Percentiles rank a stretch among this genome's conserved stretches.
phyloP scores from a whole-genome alignment of 2,797 vertebrate species.

The Sebastiscus albofasciatus region DNA sequence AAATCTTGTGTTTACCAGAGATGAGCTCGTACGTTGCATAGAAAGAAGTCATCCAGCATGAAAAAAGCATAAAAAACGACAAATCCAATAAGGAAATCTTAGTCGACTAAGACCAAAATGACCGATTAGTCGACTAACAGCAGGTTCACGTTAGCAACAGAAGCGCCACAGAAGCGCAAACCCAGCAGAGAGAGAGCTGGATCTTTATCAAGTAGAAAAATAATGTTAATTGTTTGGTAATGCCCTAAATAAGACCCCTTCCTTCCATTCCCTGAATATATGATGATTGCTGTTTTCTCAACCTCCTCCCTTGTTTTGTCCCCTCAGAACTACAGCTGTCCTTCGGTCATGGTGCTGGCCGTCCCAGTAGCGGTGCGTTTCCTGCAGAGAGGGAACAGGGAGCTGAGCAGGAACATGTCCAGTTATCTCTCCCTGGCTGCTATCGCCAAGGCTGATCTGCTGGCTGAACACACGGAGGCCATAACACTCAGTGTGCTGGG shows the following conservation, averaged over 20 bases:
- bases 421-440: conserved; percentile 94
- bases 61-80: too few species aligned
- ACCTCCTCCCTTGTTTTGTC: not conserved
- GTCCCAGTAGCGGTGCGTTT: conserved; percentile 94
- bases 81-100: too few species aligned
- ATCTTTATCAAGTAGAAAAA: not conserved
- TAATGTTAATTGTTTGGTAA: not conserved
- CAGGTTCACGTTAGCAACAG: too few species aligned
- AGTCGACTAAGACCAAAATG: too few species aligned
- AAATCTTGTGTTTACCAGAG: too few species aligned
- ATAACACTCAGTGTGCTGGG: conserved; percentile 89
- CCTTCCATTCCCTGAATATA: not conserved
- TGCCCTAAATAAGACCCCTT: not conserved
- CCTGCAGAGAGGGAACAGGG: conserved; percentile 90
- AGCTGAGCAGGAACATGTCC: conserved; percentile 95
- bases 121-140: too few species aligned
- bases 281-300: not conserved
- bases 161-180: not conserved
- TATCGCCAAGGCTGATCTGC: conserved; percentile 89
- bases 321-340: conserved; percentile 90
- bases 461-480: conserved; percentile 90
- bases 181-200: not conserved
- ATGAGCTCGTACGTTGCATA: too few species aligned
- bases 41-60: too few species aligned
- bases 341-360: conserved; percentile 91